A percentile compares a stretch with the other conserved stretches of the same genome.
phyloP scores from a whole-genome alignment of 2,888 invertebrate genomes.

The Pyrocoelia pectoralis region DNA sequence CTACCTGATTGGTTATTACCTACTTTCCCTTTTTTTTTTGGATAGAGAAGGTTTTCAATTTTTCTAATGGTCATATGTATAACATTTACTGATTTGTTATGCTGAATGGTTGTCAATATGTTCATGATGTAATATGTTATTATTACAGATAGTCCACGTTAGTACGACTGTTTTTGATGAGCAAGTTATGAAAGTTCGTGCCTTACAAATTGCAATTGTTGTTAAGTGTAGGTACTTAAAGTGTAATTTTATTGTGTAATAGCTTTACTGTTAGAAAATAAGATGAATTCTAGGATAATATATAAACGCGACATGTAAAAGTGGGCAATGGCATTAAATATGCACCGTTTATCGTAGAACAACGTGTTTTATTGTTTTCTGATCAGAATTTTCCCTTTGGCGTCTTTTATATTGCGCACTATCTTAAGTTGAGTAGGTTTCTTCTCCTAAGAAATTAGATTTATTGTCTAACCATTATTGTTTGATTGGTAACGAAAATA shows the following conservation, averaged over 20 bases:
- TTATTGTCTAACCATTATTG: slow-evolving; percentile 20
- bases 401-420: slow-evolving; percentile 15
- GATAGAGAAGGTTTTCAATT: no score
- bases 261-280: slow-evolving; percentile 8
- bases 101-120: no score
- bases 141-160: no score
- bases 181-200: no score
- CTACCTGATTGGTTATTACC: no score
- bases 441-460: slow-evolving; percentile 11
- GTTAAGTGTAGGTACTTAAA: neutral
- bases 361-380: slow-evolving; percentile 22
- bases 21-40: no score
- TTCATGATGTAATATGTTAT: no score
- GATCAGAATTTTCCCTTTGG: slow-evolving; percentile 14
- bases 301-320: slow-evolving; percentile 18
- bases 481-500: slow-evolving; percentile 10
- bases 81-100: no score
- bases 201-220: no score
- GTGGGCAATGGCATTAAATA: slow-evolving; percentile 24
- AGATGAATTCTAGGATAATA: slow-evolving; percentile 11
- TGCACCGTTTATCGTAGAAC: slow-evolving; percentile 17
- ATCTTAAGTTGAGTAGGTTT: slow-evolving; percentile 16
- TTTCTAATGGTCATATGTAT: no score
- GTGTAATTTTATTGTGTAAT: neutral
- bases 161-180: no score